phyloP scores from a whole-genome alignment of 92 coral and sea anemone genomes.

The Palythoa grandis region DNA sequence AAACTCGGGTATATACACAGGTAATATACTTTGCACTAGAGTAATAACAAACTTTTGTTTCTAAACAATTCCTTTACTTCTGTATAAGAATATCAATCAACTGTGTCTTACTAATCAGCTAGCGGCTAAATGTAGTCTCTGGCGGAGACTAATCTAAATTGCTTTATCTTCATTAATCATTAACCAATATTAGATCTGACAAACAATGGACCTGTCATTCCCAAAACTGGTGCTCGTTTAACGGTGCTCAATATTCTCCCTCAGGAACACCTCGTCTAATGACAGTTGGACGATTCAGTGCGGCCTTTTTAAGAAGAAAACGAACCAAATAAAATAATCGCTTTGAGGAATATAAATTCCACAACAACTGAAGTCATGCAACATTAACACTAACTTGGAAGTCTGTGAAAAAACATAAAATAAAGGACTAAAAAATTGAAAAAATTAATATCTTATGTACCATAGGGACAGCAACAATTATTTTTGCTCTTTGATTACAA shows the following conservation, averaged over 20 bases:
- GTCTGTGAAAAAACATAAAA: background rate
- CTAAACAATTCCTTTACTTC: background rate
- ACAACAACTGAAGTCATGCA: background rate
- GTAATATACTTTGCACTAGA: background rate
- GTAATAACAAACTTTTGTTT: background rate
- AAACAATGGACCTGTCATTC: conserved; percentile 6
- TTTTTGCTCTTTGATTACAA: no score
- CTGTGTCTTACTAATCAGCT: background rate
- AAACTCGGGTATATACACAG: no score
- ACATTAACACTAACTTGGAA: background rate
- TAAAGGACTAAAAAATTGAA: background rate
- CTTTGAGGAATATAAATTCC: background rate
- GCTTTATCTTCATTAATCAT: conserved; percentile 2
- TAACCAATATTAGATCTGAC: background rate
- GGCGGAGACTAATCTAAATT: background rate
- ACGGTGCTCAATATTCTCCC: background rate
- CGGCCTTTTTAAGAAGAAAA: background rate
- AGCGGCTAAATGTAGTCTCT: background rate
- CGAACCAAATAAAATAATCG: background rate
- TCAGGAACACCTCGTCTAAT: background rate
- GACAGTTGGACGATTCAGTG: background rate
- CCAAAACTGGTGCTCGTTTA: background rate
- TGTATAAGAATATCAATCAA: conserved; percentile 3
- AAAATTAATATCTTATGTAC: background rate
- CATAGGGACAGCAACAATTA: no score